phyloP scores from a whole-genome alignment of 2,797 vertebrate genomes.

The Gadopsis marmoratus region DNA sequence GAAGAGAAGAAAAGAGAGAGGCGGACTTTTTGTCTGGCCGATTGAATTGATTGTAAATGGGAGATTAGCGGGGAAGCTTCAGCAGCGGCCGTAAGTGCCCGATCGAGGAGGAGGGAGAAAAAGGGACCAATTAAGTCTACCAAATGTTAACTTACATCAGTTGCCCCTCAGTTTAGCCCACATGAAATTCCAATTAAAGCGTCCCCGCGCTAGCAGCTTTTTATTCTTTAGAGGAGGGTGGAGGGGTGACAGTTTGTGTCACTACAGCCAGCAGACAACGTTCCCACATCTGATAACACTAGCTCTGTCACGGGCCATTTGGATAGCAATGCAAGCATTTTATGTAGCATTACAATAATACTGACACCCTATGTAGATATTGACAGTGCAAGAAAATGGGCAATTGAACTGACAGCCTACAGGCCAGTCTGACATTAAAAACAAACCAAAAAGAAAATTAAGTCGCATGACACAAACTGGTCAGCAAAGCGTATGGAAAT shows the following conservation, averaged over 20 bases:
- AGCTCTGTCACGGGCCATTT: slow-evolving; percentile 14
- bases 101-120: slow-evolving; percentile 86
- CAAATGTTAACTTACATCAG: slow-evolving; percentile 99
- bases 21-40: slow-evolving; percentile 98
- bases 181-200: slow-evolving; percentile 99
- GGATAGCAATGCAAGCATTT: slow-evolving; percentile 9
- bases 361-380: background rate
- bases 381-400: background rate
- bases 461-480: background rate
- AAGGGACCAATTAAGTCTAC: slow-evolving; percentile 99
- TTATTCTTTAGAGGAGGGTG: slow-evolving; percentile 57
- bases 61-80: slow-evolving; percentile 98
- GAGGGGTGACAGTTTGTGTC: slow-evolving; percentile 83
- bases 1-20: slow-evolving; percentile 98
- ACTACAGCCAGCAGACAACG: slow-evolving; percentile 71
- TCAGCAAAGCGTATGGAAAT: background rate
- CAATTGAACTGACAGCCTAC: background rate
- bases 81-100: slow-evolving; percentile 91
- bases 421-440: background rate
- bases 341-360: background rate
- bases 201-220: slow-evolving; percentile 89
- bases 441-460: background rate
- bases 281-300: slow-evolving; percentile 63
- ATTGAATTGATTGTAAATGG: slow-evolving; percentile 99
- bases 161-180: slow-evolving; percentile 95